phyloP scores from a whole-genome alignment of 2,888 invertebrate genomes.

The Clivina fossor region DNA sequence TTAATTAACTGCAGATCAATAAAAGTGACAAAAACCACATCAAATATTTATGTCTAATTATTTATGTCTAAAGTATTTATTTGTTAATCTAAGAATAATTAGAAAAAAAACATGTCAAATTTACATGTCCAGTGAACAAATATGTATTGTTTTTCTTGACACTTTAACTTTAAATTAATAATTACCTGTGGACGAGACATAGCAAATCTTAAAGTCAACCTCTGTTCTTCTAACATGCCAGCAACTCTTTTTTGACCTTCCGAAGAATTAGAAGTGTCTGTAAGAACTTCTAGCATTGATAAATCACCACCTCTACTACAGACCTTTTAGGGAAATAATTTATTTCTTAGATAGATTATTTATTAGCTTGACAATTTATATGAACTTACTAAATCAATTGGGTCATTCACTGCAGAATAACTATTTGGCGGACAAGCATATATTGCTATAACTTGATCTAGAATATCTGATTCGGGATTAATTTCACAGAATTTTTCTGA shows the following conservation, averaged over 20 bases:
- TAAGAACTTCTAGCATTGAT: constrained; percentile 71
- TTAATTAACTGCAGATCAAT: too few relatives aligned
- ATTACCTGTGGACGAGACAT: constrained; percentile 76
- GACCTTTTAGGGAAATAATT: constrained; percentile 49
- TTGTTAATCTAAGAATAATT: background rate
- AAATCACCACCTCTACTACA: constrained; percentile 78
- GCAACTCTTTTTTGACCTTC: constrained; percentile 64
- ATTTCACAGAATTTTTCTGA: constrained; percentile 57
- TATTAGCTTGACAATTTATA: constrained; percentile 15
- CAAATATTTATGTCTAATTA: too few relatives aligned
- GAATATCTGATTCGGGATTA: constrained; percentile 55
- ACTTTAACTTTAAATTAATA: too few relatives aligned
- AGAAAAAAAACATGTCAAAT: background rate
- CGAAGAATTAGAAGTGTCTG: constrained; percentile 67
- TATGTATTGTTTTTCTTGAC: too few relatives aligned
- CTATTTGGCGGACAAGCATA: constrained; percentile 80
- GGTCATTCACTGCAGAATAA: constrained; percentile 76
- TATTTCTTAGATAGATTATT: background rate
- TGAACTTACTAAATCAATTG: constrained; percentile 67
- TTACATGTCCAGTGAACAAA: background rate
- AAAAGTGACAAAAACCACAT: too few relatives aligned
- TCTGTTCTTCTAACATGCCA: constrained; percentile 73
- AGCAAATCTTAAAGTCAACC: constrained; percentile 69
- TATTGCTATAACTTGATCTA: constrained; percentile 65
- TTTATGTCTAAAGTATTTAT: too few relatives aligned